Evolutionary conservation across 2,113 vertebrate species (phyloP).

Genomic region (Myiopsitta monachus): DNA sequence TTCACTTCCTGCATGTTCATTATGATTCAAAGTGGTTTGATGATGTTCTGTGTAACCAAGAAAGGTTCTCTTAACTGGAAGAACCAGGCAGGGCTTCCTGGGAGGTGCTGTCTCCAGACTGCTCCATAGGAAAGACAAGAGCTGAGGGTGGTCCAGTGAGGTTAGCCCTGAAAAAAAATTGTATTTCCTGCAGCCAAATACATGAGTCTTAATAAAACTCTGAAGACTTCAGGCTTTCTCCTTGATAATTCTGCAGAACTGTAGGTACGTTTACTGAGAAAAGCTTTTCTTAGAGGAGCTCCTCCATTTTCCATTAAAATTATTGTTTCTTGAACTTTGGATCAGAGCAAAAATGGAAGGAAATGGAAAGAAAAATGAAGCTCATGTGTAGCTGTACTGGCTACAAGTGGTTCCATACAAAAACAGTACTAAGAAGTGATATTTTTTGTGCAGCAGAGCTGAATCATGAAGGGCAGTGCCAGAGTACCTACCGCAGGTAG

Average conservation of each 20-base stretch:
- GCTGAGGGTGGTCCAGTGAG: neutral
- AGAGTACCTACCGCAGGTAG: neutral
- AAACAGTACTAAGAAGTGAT: neutral
- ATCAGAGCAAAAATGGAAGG: neutral
- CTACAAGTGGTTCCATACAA: neutral
- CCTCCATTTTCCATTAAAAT: neutral
- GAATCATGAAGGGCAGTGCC: neutral
- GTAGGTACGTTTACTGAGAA: neutral
- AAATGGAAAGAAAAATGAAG: neutral
- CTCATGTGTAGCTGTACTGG: neutral
- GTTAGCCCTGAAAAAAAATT: neutral
- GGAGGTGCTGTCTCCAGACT: neutral
- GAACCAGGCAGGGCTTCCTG: neutral
- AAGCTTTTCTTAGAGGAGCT: neutral
- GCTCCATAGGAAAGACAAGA: neutral
- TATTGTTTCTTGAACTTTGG: neutral
- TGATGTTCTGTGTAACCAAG: neutral
- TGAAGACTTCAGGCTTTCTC: neutral
- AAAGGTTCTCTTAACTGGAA: neutral
- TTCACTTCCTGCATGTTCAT: slow-evolving; percentile 5
- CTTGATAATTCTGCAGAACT: neutral
- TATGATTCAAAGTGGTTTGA: neutral
- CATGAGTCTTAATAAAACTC: neutral
- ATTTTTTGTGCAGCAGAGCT: neutral
- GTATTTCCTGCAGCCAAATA: neutral